A percentile compares a stretch with the other conserved stretches of the same genome.
Evolutionary conservation across 2,113 vertebrate genomes (phyloP).

Genomic region (Esox niger): DNA sequence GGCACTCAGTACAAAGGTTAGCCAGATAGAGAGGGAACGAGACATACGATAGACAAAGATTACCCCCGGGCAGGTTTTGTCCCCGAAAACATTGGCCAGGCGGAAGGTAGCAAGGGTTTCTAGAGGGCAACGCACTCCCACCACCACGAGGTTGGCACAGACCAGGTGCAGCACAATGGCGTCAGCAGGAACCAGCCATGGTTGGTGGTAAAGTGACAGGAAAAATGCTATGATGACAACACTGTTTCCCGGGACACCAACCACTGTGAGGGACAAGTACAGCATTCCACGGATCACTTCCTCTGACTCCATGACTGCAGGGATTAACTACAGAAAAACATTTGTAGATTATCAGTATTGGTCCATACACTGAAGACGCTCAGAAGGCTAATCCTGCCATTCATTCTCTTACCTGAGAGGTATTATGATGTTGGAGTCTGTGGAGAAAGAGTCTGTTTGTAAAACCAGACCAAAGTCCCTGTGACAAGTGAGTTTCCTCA

Average conservation of each 20-base stretch:
- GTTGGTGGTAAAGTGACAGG: constrained; percentile 48
- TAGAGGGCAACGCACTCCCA: constrained; percentile 63
- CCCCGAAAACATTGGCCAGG: constrained; percentile 55
- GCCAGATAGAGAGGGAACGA: constrained; percentile 73
- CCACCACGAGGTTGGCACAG: constrained; percentile 67
- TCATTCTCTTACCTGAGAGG: constrained; percentile 30
- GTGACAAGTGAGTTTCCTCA: constrained; percentile 26
- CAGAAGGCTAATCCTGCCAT: neutral
- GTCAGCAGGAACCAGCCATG: constrained; percentile 65
- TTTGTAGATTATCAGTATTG: no score
- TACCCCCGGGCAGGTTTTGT: constrained; percentile 64
- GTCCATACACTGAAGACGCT: neutral
- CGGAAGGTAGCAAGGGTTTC: constrained; percentile 67
- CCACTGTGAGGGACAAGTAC: constrained; percentile 61
- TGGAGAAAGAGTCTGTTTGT: neutral
- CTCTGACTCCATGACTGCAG: constrained; percentile 49
- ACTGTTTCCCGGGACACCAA: constrained; percentile 70
- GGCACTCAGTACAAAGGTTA: constrained; percentile 72
- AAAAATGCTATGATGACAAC: constrained; percentile 65
- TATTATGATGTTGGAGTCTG: constrained; percentile 6
- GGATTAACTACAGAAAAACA: neutral
- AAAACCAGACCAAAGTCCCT: constrained; percentile 12
- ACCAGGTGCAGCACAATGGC: constrained; percentile 69
- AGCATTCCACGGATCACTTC: constrained; percentile 56
- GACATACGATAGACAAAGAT: constrained; percentile 70